Evolutionary conservation across 1,140 invertebrate species (phyloP), one percentile per base, ranked within the genome.

Genomic region (Heliconius hermathena): DNA sequence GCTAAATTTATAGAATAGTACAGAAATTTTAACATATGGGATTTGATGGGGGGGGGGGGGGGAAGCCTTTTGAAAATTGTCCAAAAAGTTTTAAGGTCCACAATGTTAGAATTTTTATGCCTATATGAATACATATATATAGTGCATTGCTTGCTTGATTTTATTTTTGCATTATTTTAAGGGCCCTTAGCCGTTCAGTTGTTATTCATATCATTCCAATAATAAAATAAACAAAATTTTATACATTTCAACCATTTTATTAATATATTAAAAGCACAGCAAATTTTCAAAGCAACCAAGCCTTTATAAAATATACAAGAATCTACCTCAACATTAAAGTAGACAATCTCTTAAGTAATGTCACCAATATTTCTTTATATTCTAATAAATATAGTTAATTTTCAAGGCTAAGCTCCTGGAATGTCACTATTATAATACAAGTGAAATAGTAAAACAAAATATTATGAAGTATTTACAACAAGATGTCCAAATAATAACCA

Each of bases 351-450:
- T 66, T 54, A 71, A 71, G 22, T 72, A 77, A 71, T 77, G 78
- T 74, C 46, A 71, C 73, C 29, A 66, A 66, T 66, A 29, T 66
- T 66, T 66, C 22, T 66, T 66, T 66, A 66, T 26, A 29, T 66
- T 26, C 26, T 66, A 71, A 74, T 54, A 71, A 71, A 46, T 79
- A 54, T 76, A 33, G 54, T 70, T 36, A 70, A 79, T 79, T 16
- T 57, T 71, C 29, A 76, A 36, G 71, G 22, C 78, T 77, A 85
- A 83, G 79, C 82, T 85, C 76, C 73, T 82, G 84, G 84, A 85
- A 85, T 85, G 82, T 85, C 41, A 81, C 41, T 16, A 52, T 54
- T 20, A 78, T 74, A 18, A 74, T 66, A 78, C 49, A 78, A 46
- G 71, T 77, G 26, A 22, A 66, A 66, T 60, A 22, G 22, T 66